phyloP scores from a whole-genome alignment of 1,140 invertebrate genomes.

The Philotrypesis tridentata region DNA sequence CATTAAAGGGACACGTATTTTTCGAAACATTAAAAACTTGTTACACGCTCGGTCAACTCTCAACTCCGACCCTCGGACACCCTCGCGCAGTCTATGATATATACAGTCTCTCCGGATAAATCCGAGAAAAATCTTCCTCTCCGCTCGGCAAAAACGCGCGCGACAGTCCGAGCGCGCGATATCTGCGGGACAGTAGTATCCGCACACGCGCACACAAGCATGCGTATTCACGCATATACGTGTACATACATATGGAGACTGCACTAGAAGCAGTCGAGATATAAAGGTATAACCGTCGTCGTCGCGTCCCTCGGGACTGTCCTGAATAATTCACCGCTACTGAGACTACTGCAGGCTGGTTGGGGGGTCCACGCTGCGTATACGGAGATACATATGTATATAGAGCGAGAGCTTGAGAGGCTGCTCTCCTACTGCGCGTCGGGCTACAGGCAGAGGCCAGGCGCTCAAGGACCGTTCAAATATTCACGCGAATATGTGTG shows the following conservation, averaged over 20 bases:
- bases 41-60: background rate
- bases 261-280: background rate
- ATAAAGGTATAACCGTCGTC: slow-evolving; percentile 32
- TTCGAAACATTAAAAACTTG: background rate
- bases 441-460: slow-evolving; percentile 56
- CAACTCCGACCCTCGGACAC: background rate
- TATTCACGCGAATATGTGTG: slow-evolving; percentile 65
- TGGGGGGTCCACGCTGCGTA: slow-evolving; percentile 48
- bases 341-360: slow-evolving; percentile 65
- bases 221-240: background rate
- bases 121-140: background rate
- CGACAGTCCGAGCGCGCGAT: background rate
- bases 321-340: slow-evolving; percentile 73
- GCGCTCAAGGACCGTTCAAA: slow-evolving; percentile 72
- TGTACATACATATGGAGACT: background rate
- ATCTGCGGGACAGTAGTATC: background rate
- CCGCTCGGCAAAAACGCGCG: background rate
- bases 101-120: background rate
- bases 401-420: background rate
- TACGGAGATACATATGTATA: background rate
- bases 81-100: background rate
- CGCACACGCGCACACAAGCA: no score
- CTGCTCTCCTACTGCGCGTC: slow-evolving; percentile 24
- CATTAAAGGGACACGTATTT: no score
- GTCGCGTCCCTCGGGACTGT: slow-evolving; percentile 60